Percentiles rank a stretch among this genome's conserved stretches.
phyloP scores from a whole-genome alignment of 2,888 invertebrate species.

The Eilema griseolum region DNA sequence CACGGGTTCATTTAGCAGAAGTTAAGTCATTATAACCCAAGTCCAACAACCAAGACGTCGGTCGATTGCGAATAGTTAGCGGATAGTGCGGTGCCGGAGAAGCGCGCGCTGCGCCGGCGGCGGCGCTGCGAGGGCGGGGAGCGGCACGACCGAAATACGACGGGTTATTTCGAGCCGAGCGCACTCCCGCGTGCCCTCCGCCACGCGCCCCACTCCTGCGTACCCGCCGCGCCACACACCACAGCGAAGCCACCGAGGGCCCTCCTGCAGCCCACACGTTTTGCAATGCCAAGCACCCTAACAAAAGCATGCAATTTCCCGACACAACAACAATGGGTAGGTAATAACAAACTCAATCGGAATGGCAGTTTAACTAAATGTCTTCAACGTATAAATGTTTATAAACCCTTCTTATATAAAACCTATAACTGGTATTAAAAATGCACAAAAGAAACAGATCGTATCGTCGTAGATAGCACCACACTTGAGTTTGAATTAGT shows the following conservation, averaged over 20 bases:
- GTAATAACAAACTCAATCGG: not conserved
- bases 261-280: slow-evolving; percentile 51
- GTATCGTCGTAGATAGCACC: no score
- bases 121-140: slow-evolving; percentile 66
- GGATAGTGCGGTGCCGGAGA: slow-evolving; percentile 89
- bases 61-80: slow-evolving; percentile 97
- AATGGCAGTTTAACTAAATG: not conserved
- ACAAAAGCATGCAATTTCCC: slow-evolving; percentile 37
- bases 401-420: no score
- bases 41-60: slow-evolving; percentile 95
- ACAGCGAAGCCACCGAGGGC: slow-evolving; percentile 45
- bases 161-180: slow-evolving; percentile 82
- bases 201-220: slow-evolving; percentile 42
- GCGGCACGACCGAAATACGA: slow-evolving; percentile 82
- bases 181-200: slow-evolving; percentile 71
- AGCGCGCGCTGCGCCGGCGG: slow-evolving; percentile 70
- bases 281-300: slow-evolving; percentile 53
- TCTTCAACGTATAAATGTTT: not conserved
- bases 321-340: slow-evolving; percentile 9
- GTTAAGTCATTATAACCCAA: slow-evolving; percentile 93
- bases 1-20: slow-evolving; percentile 90
- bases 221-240: slow-evolving; percentile 54
- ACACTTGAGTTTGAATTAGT: no score
- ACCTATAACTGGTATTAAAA: no score
- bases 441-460: no score